phyloP scores from a whole-genome alignment of 1,140 invertebrate species.

The Drusus annulatus region DNA sequence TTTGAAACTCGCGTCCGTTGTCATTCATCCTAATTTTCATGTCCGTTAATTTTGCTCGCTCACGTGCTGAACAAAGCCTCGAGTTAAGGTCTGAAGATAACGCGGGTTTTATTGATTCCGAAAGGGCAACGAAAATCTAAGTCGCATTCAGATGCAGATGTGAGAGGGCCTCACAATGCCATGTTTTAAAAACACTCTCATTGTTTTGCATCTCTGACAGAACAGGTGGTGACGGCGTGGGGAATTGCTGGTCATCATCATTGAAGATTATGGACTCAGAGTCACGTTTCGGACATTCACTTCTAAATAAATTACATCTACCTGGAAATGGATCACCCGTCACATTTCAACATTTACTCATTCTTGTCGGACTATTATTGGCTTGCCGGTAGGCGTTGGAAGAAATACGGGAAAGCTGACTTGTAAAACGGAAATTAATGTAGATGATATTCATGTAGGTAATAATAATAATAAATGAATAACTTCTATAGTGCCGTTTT shows the following conservation, averaged over 20 bases:
- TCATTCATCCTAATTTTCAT: slow-evolving; percentile 28
- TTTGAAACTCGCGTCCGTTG: slow-evolving; percentile 4
- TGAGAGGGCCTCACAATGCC: slow-evolving; percentile 25
- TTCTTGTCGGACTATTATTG: too few species aligned
- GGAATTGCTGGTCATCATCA: slow-evolving; percentile 42
- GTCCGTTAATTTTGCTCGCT: slow-evolving; percentile 24
- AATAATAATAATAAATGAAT: too few species aligned
- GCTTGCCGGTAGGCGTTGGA: too few species aligned
- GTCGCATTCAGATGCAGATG: slow-evolving; percentile 45
- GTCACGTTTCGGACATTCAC: slow-evolving; percentile 34
- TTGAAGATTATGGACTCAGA: background rate
- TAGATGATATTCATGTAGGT: too few species aligned
- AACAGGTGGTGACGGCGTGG: slow-evolving; percentile 38
- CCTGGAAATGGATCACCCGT: slow-evolving; percentile 31
- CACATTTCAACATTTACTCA: background rate
- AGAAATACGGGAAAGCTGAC: too few species aligned
- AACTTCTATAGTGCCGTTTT: too few species aligned
- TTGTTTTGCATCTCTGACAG: slow-evolving; percentile 36
- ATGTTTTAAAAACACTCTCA: slow-evolving; percentile 37
- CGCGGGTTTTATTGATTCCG: slow-evolving; percentile 33
- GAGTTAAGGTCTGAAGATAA: slow-evolving; percentile 28
- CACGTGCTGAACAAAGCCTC: slow-evolving; percentile 31
- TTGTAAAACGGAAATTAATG: too few species aligned
- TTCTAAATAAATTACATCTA: slow-evolving; percentile 25
- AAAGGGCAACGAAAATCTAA: slow-evolving; percentile 42